Evolutionary conservation across 64 coral and sea anemone species (phyloP), one percentile per base, ranked within the genome.

Genomic region (Porites lutea): DNA sequence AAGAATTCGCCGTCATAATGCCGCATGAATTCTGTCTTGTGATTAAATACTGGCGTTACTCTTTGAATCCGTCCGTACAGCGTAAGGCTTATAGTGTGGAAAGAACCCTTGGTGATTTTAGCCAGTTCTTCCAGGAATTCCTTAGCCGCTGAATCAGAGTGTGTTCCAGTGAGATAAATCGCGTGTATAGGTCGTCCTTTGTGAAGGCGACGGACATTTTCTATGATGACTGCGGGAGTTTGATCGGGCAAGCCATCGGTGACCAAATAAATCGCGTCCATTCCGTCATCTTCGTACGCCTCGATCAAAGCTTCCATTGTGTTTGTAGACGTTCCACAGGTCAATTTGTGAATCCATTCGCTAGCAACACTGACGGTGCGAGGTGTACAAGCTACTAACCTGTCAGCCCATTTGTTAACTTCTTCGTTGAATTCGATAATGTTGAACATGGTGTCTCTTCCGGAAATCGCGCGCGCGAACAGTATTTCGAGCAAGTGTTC

Each of bases 221-320:
- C 91, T 44, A 99, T 43, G 68, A 99, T 96, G 55, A 99, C 79
- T 53, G 77, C 88, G 14, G 97, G 88, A 18, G 91, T 90, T 81
- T 96, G 97, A 61, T 99, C 97, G 14, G 97, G 97, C 22, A 99
- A 75, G 62, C 97, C 97, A 68, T 96, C 91, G 57, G 97, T 99
- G 0, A 97, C 95, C 57, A 97, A 80, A 77, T 97, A 97, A 7
- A 97, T 90, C n/a, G 95, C 95, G 46, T 97, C 92, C 59, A 94
- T 78, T 27, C 95, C 92, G 13, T 94, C 92, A 69, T 97, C 95
- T 18, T 91, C 92, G 59, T 94, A 97, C 7, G 95, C 95, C 84
- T 94, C 73, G n/a, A 97, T 62, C 59, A 97, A 91, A 52, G 95
- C 95, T 72, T 82, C 95, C 95, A 97, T 91, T 0, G 95, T 97